A percentile compares a stretch with the other conserved stretches of the same genome.
Evolutionary conservation across 2,888 invertebrate genomes (phyloP).

Genomic region (Hypselothyrea guttata): DNA sequence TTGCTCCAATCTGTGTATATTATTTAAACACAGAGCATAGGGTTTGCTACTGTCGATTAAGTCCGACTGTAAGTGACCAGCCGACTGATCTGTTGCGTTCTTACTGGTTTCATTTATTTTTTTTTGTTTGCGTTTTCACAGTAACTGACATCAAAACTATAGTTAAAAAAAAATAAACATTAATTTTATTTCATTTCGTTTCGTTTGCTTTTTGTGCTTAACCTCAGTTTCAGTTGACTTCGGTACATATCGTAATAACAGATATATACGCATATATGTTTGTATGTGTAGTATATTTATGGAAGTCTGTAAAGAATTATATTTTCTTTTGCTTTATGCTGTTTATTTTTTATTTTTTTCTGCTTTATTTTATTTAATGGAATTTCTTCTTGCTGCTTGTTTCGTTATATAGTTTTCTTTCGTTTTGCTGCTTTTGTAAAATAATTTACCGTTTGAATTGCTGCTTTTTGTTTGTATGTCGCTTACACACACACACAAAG

Average conservation of each 20-base stretch:
- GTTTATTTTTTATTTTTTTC: conserved; percentile 12
- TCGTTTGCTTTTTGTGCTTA: not conserved
- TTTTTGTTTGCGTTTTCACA: conserved; percentile 43
- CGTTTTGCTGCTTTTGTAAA: conserved; percentile 61
- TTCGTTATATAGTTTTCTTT: conserved; percentile 49
- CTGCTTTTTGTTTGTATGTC: conserved; percentile 43
- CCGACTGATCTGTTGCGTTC: no score
- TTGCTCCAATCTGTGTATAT: no score
- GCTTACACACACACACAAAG: conserved; percentile 9
- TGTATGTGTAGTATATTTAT: no score
- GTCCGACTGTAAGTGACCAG: no score
- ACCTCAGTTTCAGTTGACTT: no score
- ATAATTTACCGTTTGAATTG: conserved; percentile 78
- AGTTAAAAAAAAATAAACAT: conserved; percentile 26
- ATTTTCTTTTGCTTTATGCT: not conserved
- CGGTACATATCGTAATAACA: not conserved
- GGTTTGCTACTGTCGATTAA: no score
- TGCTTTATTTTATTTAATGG: conserved; percentile 31
- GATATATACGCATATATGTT: no score
- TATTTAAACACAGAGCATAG: no score
- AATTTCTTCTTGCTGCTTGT: conserved; percentile 47
- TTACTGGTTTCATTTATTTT: no score
- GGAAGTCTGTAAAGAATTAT: not conserved
- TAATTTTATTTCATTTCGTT: conserved; percentile 10
- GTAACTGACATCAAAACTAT: conserved; percentile 41